phyloP scores from a whole-genome alignment of 1,140 invertebrate species.

The Papilio dardanus region DNA sequence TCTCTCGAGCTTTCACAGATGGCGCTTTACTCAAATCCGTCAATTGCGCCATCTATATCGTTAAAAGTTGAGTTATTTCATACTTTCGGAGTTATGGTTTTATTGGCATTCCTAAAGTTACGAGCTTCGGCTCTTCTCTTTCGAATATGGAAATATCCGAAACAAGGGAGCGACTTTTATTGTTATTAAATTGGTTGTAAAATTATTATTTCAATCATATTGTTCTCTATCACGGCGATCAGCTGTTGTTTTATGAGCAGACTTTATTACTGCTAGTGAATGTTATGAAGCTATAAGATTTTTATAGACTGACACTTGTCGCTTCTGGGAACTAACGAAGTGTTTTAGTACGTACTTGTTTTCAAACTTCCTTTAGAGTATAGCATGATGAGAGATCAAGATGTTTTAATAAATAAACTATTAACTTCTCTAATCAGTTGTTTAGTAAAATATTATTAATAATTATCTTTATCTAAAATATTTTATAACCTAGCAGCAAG shows the following conservation, averaged over 20 bases:
- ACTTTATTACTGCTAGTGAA: slow-evolving; percentile 74
- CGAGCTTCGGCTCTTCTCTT: slow-evolving; percentile 67
- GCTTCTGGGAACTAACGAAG: background rate
- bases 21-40: slow-evolving; percentile 58
- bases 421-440: background rate
- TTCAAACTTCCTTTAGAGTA: background rate
- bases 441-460: background rate
- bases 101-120: slow-evolving; percentile 78
- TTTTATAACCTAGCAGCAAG: slow-evolving; percentile 20
- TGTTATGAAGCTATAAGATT: slow-evolving; percentile 70
- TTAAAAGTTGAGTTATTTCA: slow-evolving; percentile 52
- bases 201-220: slow-evolving; percentile 81
- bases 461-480: slow-evolving; percentile 19
- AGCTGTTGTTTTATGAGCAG: slow-evolving; percentile 79
- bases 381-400: background rate
- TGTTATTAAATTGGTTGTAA: slow-evolving; percentile 84
- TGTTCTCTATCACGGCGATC: slow-evolving; percentile 76
- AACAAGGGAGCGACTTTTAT: slow-evolving; percentile 82
- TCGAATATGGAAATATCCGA: slow-evolving; percentile 79
- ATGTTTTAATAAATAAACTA: background rate
- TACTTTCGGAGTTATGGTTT: slow-evolving; percentile 69
- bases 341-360: background rate
- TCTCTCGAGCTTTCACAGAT: slow-evolving; percentile 72
- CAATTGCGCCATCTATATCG: slow-evolving; percentile 68
- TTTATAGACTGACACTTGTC: slow-evolving; percentile 10